Base-by-base conservation (phyloP, 1,140 invertebrate genomes). In the Phocides pigmalion region DNA sequence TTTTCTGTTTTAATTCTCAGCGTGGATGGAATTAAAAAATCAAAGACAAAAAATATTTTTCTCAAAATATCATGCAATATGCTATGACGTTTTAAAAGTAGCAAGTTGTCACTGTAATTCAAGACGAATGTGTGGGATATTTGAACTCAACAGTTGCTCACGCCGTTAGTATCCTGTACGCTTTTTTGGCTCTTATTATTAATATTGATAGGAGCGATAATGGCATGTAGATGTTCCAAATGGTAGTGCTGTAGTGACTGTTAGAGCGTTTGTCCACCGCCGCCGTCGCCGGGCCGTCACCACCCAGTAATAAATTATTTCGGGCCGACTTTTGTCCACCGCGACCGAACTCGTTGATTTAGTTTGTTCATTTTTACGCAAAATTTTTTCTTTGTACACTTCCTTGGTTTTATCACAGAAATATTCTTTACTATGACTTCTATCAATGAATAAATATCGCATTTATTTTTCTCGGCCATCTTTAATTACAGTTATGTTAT, bases 71-170 rank as follows among this genome's bases (percentile, higher is more conserved):
- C 44, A 46, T 12, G 19, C 9, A 46, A 39, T 39, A 11, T 46
- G 11, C 19, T 22, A 22, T 46, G 44, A 46, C 19, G 19, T 46
- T 15, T 46, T 46, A 46, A 46, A 46, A 46, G 44, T 22, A 46
- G n/a, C 44, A 22, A 46, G 17, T 51, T 51, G 49, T 51, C 49
- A 51, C 14, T 51, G 49, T 51, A 51, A 51, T 35, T 51, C 49
- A 51, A 17, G 25, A 35, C 28, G 25, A 35, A 35, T 51, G 49
- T 51, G 25, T 51, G 49, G 25, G 25, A 51, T 22, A 35, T 51
- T 22, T 32, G 49, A 32, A 51, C 14, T 14, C 19, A 46, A 46
- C 44, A 46, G 17, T 46, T 46, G 44, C 19, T 20, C 44, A 46
- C 20, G 49, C 14, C 15, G 5, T 51, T 28, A n/a, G 17, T 28